Conservation (phyloP, 2,888 invertebrate genomes). For the Himalopsyche tibetana region DNA sequence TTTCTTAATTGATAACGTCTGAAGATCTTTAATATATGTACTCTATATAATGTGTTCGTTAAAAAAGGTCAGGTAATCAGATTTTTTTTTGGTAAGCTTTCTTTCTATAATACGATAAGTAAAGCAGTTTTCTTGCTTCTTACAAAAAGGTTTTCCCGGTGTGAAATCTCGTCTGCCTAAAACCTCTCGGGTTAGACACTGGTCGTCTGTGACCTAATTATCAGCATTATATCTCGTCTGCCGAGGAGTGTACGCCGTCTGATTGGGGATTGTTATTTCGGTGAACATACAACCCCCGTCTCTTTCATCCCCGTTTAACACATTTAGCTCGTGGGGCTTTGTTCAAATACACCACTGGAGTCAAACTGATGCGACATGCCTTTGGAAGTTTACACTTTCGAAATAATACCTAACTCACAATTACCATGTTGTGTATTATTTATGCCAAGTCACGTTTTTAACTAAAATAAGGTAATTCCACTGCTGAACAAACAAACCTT, state of each 20-base stretch:
- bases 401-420: not conserved
- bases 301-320: constrained; percentile 12
- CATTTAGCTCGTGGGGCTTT: constrained; percentile 3
- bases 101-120: too few species aligned
- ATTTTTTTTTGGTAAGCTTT: too few species aligned
- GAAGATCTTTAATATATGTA: too few species aligned
- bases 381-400: not conserved
- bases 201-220: constrained; percentile 49
- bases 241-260: constrained; percentile 31
- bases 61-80: too few species aligned
- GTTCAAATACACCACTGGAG: not conserved
- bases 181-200: constrained; percentile 5
- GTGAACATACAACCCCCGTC: constrained; percentile 41
- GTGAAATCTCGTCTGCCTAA: not conserved
- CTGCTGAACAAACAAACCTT: too few species aligned
- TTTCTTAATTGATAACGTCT: too few species aligned
- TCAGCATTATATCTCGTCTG: constrained; percentile 52
- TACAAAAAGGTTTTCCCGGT: too few species aligned
- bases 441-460: constrained; percentile 15
- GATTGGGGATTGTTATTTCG: constrained; percentile 53
- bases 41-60: too few species aligned
- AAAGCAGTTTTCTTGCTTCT: too few species aligned
- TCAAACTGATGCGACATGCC: constrained; percentile 5
- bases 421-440: not conserved
- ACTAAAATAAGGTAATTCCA: too few species aligned